A percentile compares a stretch with the other conserved stretches of the same genome.
Evolutionary conservation across 2,888 invertebrate species (phyloP).

Genomic region (Lacanobia oleracea): DNA sequence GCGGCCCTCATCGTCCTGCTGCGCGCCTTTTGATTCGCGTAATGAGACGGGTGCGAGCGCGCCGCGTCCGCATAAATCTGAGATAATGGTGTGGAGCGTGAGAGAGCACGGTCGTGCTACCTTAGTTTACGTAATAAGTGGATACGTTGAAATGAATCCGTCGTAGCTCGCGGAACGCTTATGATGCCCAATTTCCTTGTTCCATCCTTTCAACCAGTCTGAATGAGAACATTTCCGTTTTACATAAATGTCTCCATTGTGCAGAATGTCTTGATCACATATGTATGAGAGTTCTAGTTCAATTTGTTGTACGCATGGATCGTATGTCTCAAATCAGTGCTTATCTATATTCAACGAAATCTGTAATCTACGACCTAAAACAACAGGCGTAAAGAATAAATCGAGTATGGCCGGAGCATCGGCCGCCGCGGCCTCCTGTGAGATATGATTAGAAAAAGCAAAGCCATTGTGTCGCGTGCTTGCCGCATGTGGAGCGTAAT

Average conservation of each 20-base stretch:
- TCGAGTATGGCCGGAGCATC: slow-evolving; percentile 39
- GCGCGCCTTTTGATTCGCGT: slow-evolving; percentile 83
- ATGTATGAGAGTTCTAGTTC: slow-evolving; percentile 18
- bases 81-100: slow-evolving; percentile 86
- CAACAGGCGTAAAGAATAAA: slow-evolving; percentile 32
- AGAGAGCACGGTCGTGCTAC: slow-evolving; percentile 86
- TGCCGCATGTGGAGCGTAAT: slow-evolving; percentile 79
- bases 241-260: slow-evolving; percentile 44
- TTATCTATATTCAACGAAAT: slow-evolving; percentile 1
- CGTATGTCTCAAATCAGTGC: slow-evolving; percentile 1
- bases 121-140: slow-evolving; percentile 86
- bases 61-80: slow-evolving; percentile 84
- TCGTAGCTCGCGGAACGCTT: slow-evolving; percentile 73
- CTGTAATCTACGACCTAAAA: slow-evolving; percentile 25
- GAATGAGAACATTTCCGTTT: slow-evolving; percentile 69
- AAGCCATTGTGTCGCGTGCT: slow-evolving; percentile 80
- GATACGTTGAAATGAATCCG: slow-evolving; percentile 79
- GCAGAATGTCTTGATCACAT: slow-evolving; percentile 32
- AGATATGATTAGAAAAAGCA: slow-evolving; percentile 75
- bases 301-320: slow-evolving; percentile 14
- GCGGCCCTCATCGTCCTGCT: slow-evolving; percentile 74
- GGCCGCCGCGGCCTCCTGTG: slow-evolving; percentile 49
- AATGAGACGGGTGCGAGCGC: slow-evolving; percentile 85
- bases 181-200: slow-evolving; percentile 77
- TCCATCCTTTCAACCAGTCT: slow-evolving; percentile 64